Base-by-base conservation (phyloP, 92 coral and sea anemone species). In the Porites cylindrica region DNA sequence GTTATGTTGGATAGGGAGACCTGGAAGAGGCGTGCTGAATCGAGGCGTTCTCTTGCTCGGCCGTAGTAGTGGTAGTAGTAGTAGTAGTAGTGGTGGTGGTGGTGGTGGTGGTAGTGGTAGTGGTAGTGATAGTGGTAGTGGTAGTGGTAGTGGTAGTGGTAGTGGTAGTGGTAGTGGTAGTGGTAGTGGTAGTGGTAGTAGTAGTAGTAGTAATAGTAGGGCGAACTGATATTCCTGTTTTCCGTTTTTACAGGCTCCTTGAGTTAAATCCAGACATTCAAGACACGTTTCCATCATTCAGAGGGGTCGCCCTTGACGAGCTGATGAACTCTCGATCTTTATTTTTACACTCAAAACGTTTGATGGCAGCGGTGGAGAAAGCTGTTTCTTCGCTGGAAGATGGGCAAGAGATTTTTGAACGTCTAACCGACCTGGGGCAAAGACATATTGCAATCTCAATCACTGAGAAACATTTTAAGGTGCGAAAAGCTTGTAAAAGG, bases 251-350 rank as follows among this genome's bases (percentile, higher is more conserved):
- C 13, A 94, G 97, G 81, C 87, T 94, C 14, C 84, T 94, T 62
- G 91, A 94, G 70, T 32, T 82, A 6, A 89, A 91, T 82, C 97
- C 97, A 59, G 75, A 87, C 53, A 79, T 94, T 7, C 97, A 94
- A 86, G 82, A 79, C 66, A 87, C 95, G 12, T 94, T 94, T 79
- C 97, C 97, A 0, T 89, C 93, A 8, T 94, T 94, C 77, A 83
- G 82, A 83, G 97, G 97, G 19, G 69, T 84, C 76, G 93, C 90
- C 24, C 72, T 94, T 64, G 81, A 94, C 19, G 97, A 94, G 32
- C 64, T 94, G 7, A 82, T 94, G 29, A 94, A 94, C 81, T 94
- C 97, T 4, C 89, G 97, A 17, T 94, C 97, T 3, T 77, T 94
- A 51, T 94, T 77, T 66, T 88, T 94, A 14, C 97, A 94, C 66